Conservation (phyloP, 2,113 vertebrate species). For the Heteronetta atricapilla region DNA sequence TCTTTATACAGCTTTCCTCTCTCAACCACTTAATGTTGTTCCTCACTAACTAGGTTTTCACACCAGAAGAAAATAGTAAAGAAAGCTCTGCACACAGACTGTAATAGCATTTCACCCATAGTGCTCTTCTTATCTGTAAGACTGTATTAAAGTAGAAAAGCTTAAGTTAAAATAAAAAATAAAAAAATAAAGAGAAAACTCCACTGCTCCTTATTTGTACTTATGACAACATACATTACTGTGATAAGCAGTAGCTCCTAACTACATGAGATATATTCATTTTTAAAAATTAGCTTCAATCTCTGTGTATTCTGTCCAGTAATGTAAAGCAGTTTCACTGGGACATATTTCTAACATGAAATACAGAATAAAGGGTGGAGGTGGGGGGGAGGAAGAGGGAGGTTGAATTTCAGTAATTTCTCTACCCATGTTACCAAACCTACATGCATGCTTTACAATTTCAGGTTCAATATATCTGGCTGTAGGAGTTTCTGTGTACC, state of each 20-base stretch:
- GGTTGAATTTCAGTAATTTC: neutral
- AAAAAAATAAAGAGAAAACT: neutral
- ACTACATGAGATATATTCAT: accelerated
- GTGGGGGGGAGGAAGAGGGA: neutral
- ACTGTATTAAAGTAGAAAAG: neutral
- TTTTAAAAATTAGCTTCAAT: neutral
- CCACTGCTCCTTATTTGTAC: neutral
- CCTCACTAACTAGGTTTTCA: neutral
- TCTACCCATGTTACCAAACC: neutral
- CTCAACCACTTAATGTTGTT: neutral
- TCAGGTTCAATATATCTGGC: neutral
- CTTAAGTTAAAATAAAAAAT: neutral
- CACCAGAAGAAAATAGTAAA: neutral
- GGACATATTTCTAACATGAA: neutral
- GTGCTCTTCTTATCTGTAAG: neutral
- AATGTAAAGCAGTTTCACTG: neutral
- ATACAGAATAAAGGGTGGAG: neutral
- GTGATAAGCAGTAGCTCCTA: neutral
- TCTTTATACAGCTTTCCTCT: neutral
- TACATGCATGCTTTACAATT: neutral
- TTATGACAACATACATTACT: accelerated
- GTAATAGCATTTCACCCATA: neutral
- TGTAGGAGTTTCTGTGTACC: neutral
- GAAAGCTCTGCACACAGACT: neutral
- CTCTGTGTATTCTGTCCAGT: neutral